Conservation (phyloP, 2,113 vertebrate species). For the Mobula birostris region DNA sequence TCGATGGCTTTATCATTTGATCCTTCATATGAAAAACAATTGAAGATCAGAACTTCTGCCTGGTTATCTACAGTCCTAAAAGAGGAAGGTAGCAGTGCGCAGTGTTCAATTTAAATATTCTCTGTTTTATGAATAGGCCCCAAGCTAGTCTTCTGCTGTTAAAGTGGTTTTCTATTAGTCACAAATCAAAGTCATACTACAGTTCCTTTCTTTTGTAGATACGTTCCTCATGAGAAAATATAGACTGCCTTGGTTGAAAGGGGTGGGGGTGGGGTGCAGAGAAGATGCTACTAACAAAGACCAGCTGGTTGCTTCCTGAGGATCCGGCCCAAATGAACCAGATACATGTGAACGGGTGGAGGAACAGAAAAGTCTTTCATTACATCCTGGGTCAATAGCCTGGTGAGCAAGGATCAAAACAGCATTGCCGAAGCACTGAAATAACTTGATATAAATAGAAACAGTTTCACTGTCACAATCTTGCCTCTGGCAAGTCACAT, state of each 20-base stretch:
- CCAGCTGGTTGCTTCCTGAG: constrained; percentile 67
- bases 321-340: constrained; percentile 57
- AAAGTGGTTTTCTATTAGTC: constrained; percentile 39
- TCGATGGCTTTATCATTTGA: not conserved
- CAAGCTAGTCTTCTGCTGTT: constrained; percentile 47
- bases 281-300: constrained; percentile 63
- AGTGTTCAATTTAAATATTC: not conserved
- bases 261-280: constrained; percentile 20
- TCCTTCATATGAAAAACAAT: not conserved
- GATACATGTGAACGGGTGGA: constrained; percentile 56
- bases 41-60: not conserved
- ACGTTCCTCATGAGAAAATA: constrained; percentile 64
- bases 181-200: not conserved
- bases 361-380: constrained; percentile 77
- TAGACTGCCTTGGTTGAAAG: constrained; percentile 52
- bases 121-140: constrained; percentile 46
- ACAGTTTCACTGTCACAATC: constrained; percentile 55
- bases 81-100: not conserved
- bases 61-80: not conserved
- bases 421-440: constrained; percentile 63
- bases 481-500: constrained; percentile 51
- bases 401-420: constrained; percentile 58
- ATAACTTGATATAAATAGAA: constrained; percentile 65
- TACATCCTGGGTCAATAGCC: constrained; percentile 77
- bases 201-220: constrained; percentile 44